Evolutionary conservation across 1,140 invertebrate genomes (phyloP), one percentile per base, ranked within the genome.

Genomic region (Dendrolimus punctatus): DNA sequence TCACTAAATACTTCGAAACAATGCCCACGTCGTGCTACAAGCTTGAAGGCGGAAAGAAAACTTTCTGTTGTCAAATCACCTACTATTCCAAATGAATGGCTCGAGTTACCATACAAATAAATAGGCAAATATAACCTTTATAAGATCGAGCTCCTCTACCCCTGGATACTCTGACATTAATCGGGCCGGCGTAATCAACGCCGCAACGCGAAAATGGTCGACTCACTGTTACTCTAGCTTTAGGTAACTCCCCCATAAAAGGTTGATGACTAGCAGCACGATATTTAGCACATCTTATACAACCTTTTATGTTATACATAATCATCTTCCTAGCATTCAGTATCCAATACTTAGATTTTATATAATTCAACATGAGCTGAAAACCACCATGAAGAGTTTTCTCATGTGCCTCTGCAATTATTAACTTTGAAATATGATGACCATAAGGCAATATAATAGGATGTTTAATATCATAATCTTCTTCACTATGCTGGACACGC

Each of bases 51-150:
- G 8, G 43, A 48, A 6, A 56, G 39, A 41, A 56, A 56, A 5
- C 47, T 39, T 39, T 47, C 36, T 7, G 55, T 49, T 8, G 38
- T 51, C n/a, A 56, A 41, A 46, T 56, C 49, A 9, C 49, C 47
- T 5, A 51, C 49, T 5, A 47, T 56, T 56, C 55, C 9, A 56
- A 36, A 41, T 56, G 55, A 5, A 56, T 43, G 0, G 55, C 55
- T 39, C 44, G 7, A 6, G 55, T 51, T 2, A 45, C 38, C 55
- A 56, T 56, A 38, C 55, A 45, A 8, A 56, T 41, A 51, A 56
- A 56, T 39, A 56, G 40, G 8, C 48, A 49, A 38, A 56, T 51
- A 10, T 57, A 57, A 2, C 55, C 55, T 40, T 57, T 57, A n/a
- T 52, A 43, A 7, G 50, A 39, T 8, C 44, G 39, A 23, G 40